Evolutionary conservation across 1,140 invertebrate genomes (phyloP), one percentile per base, ranked within the genome.

Genomic region (Trypoxylus dichotomus): DNA sequence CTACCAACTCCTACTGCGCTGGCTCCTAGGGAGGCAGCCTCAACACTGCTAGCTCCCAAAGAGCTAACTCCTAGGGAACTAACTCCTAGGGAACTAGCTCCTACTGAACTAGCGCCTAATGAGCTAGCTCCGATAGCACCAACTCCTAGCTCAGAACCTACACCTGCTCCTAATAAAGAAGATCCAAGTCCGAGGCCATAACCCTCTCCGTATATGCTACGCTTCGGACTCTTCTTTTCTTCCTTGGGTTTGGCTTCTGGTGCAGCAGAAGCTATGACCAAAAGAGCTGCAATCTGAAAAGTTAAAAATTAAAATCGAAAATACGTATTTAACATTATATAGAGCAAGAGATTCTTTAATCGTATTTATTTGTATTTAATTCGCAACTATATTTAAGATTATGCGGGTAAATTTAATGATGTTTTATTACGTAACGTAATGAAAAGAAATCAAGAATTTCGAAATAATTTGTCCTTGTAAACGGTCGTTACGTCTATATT

Each of bases 201-300:
- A 3, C 24, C 60, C 1, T 24, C 60, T 24, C 60, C 60, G 27
- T 68, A 68, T 25, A 68, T 68, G 60, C 60, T 68, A 68, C 60
- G 60, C 10, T 68, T 68, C 10, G 60, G 60, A 27, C 19, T 68
- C 27, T 25, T 29, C 13, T 68, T 68, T 27, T 25, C 47, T 58
- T 58, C 47, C 47, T 58, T 5, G 47, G 47, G 47, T 21, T 58
- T 21, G 27, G 60, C 60, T 68, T 68, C 60, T 68, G 60, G 60
- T 8, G 13, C 10, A 27, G 60, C 60, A 68, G 60, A 68, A 68
- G 60, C 60, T 68, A 24, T 29, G 13, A 68, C 60, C 24, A 68
- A 29, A 19, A 68, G 60, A 68, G 60, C 60, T 68, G 60, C 60
- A 68, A 68, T 68, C 60, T 68, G 27, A 25, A 68, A 68, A 7